These are phyloP conservation scores for Xyrauchen texanus DNA, from an alignment of 2,113 vertebrate genomes.

Conservation along the genomic window DNA sequence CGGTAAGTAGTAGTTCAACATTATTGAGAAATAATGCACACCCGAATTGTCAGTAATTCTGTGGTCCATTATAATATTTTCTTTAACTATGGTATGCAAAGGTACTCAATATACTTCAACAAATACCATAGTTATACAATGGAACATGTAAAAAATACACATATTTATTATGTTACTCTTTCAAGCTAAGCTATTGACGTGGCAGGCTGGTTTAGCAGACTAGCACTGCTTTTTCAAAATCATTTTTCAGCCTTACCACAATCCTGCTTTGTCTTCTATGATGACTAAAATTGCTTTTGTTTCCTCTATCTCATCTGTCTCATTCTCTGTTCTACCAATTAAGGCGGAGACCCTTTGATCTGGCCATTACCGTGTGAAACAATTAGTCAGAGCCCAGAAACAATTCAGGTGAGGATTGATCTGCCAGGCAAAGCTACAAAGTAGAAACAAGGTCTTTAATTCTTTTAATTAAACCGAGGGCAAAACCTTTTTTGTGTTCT, in stretches of 20 bases:
- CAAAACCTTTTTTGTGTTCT: slow-evolving; percentile 46
- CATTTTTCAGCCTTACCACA: neutral
- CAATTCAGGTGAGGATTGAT: slow-evolving; percentile 74
- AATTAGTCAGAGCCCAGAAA: slow-evolving; percentile 68
- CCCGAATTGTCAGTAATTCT: no score
- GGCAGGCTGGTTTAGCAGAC: no score
- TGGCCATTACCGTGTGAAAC: slow-evolving; percentile 69
- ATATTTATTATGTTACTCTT: no score
- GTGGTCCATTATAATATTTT: no score
- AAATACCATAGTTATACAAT: no score
- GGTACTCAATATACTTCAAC: no score
- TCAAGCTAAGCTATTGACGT: no score
- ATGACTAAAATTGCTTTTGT: slow-evolving; percentile 35
- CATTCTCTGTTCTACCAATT: slow-evolving; percentile 44
- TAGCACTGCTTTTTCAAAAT: neutral
- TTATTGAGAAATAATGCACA: no score
- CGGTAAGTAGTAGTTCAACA: no score
- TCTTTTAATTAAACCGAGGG: slow-evolving; percentile 72
- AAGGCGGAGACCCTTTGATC: slow-evolving; percentile 67
- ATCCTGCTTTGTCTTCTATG: neutral
- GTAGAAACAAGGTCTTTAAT: slow-evolving; percentile 72
- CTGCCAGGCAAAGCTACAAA: slow-evolving; percentile 54
- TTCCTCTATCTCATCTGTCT: slow-evolving; percentile 43
- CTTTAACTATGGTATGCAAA: no score
- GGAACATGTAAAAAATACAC: no score